phyloP scores from a whole-genome alignment of 1,140 invertebrate species.

The Zeugodacus cucurbitae region DNA sequence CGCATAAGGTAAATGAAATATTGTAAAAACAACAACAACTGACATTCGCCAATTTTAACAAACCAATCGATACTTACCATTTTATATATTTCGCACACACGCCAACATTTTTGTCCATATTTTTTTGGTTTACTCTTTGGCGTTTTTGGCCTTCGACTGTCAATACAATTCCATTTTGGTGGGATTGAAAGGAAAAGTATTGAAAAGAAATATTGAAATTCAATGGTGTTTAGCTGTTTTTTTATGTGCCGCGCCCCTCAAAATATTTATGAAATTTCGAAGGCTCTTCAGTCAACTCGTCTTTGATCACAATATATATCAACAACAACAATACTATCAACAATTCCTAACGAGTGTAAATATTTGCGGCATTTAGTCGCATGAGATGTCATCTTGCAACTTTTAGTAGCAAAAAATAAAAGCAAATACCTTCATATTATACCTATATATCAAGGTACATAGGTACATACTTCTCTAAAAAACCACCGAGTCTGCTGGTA shows the following conservation, averaged over 20 bases:
- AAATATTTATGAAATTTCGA: not conserved
- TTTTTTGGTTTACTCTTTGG: not conserved
- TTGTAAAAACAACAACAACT: not conserved
- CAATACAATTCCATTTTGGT: slow-evolving; percentile 1
- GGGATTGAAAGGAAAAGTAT: not conserved
- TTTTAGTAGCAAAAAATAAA: not conserved
- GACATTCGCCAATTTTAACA: not conserved
- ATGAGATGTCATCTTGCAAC: not conserved
- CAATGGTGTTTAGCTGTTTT: not conserved
- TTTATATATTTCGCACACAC: not conserved
- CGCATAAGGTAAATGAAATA: not conserved
- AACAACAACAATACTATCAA: not conserved
- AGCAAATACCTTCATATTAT: not conserved
- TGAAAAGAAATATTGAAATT: not conserved
- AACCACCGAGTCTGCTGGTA: not conserved
- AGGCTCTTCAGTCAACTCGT: not conserved
- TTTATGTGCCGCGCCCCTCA: not conserved
- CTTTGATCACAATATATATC: not conserved
- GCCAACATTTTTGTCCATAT: not conserved
- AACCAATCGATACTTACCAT: not conserved
- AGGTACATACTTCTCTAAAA: not conserved
- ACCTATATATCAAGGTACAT: no score
- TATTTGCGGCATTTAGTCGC: not conserved
- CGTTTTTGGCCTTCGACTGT: not conserved
- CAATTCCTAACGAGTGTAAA: not conserved